A percentile compares a stretch with the other conserved stretches of the same genome.
These are phyloP conservation scores for Motacilla tschutschensis DNA, from an alignment of 2,113 vertebrate genomes.

Conservation along the genomic window DNA sequence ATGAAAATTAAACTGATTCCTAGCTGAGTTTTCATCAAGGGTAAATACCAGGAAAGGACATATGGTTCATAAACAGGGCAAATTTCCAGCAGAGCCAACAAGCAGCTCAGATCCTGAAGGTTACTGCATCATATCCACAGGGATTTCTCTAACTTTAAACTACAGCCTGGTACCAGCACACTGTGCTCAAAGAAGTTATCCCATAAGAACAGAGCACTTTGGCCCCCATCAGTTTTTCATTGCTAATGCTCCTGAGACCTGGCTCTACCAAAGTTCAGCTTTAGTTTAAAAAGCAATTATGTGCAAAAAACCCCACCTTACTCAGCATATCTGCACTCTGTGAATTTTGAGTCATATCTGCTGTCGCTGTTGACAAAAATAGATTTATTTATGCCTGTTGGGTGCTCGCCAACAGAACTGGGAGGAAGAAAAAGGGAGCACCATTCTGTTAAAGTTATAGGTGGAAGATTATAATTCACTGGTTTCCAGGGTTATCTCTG, in stretches of 20 bases:
- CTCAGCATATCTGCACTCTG: constrained; percentile 50
- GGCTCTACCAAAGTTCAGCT: neutral
- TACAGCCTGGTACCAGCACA: neutral
- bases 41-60: constrained; percentile 24
- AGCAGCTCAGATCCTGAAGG: neutral
- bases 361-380: neutral
- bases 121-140: neutral
- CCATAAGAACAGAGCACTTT: neutral
- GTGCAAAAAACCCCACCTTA: constrained; percentile 1
- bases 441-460: neutral
- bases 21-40: constrained; percentile 8
- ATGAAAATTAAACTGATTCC: constrained; percentile 11
- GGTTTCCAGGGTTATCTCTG: neutral
- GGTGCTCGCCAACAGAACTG: constrained; percentile 18
- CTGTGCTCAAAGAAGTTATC: neutral
- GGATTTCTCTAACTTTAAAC: neutral
- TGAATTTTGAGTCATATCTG: constrained; percentile 56
- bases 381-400: constrained; percentile 45
- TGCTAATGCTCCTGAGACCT: neutral
- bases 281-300: constrained; percentile 25
- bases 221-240: neutral
- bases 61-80: constrained; percentile 29
- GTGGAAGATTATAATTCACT: neutral
- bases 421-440: neutral
- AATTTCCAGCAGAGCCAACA: neutral